Evolutionary conservation across 2,797 vertebrate genomes (phyloP).

Genomic region (Dermochelys coriacea): DNA sequence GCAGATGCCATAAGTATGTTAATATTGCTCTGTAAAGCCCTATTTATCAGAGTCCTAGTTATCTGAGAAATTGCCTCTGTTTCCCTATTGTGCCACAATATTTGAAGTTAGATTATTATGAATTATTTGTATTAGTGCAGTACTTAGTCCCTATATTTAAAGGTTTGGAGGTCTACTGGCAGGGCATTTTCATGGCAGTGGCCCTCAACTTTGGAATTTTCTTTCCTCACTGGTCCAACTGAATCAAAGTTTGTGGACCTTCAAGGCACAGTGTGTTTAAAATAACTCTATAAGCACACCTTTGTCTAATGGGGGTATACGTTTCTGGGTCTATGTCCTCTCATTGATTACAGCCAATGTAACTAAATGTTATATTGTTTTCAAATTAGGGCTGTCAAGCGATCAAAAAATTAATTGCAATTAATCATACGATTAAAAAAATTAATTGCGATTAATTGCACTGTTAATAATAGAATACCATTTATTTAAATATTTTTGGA

Average conservation of each 20-base stretch:
- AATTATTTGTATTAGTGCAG: neutral
- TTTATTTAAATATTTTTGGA: too few relatives aligned
- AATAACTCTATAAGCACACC: neutral
- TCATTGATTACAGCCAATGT: neutral
- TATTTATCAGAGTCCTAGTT: neutral
- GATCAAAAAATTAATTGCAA: too few relatives aligned
- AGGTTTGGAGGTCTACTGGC: neutral
- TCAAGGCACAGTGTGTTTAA: neutral
- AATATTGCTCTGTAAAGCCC: neutral
- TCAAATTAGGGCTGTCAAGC: too few relatives aligned
- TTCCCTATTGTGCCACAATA: neutral
- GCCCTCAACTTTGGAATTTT: neutral
- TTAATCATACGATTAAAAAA: too few relatives aligned
- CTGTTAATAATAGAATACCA: too few relatives aligned
- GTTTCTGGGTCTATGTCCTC: neutral
- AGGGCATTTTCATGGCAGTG: neutral
- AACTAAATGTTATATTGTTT: too few relatives aligned
- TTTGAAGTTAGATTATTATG: neutral
- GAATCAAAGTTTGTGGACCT: neutral
- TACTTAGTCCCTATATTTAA: neutral
- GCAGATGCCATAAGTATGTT: neutral
- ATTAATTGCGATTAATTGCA: too few relatives aligned
- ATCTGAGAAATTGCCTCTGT: neutral
- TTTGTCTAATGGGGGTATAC: neutral
- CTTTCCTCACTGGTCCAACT: neutral